phyloP scores from a whole-genome alignment of 2,888 invertebrate species.

The Eupithecia dodoneata region DNA sequence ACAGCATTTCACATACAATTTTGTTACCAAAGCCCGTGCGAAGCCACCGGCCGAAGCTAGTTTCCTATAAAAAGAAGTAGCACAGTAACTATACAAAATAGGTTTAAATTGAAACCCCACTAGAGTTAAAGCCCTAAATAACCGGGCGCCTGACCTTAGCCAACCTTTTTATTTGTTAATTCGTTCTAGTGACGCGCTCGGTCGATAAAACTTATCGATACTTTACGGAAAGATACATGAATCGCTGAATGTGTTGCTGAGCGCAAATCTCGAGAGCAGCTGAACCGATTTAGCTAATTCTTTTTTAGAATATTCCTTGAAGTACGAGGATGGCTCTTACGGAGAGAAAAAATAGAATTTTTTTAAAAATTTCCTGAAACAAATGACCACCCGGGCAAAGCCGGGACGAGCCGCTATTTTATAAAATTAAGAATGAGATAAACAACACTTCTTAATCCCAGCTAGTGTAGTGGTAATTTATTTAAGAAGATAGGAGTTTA shows the following conservation, averaged over 20 bases:
- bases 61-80: not conserved
- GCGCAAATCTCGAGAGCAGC: too few relatives aligned
- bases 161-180: constrained; percentile 25
- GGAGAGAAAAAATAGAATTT: too few relatives aligned
- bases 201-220: constrained; percentile 37
- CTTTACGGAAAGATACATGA: not conserved
- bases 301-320: too few relatives aligned
- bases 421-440: not conserved
- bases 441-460: not conserved
- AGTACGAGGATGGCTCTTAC: too few relatives aligned
- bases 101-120: constrained; percentile 30
- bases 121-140: constrained; percentile 31
- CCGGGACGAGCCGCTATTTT: not conserved
- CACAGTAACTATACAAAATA: not conserved
- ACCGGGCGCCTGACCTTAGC: constrained; percentile 6
- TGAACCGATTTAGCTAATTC: too few relatives aligned
- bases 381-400: too few relatives aligned
- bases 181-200: constrained; percentile 23
- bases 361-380: too few relatives aligned
- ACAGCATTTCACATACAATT: not conserved
- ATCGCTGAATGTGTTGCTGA: too few relatives aligned
- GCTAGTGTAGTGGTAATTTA: not conserved
- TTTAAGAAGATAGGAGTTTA: too few relatives aligned
- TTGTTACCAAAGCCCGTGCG: not conserved
- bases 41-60: not conserved